Evolutionary conservation across 2,888 invertebrate species (phyloP).

Genomic region (Andrena hattorfiana): DNA sequence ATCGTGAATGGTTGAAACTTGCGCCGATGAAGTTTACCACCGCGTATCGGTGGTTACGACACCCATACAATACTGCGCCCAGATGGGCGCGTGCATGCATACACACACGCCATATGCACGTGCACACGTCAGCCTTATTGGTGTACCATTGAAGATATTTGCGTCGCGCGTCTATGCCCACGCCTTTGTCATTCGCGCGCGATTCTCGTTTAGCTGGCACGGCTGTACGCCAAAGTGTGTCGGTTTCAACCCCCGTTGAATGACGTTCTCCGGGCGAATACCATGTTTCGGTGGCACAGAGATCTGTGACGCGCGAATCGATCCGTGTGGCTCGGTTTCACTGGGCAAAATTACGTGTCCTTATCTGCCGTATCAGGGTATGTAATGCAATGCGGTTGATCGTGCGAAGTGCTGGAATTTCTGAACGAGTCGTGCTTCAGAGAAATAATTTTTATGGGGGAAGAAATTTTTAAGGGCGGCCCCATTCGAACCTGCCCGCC

Average conservation of each 20-base stretch:
- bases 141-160: slow-evolving; percentile 42
- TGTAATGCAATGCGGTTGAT: too few species aligned
- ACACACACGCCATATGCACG: slow-evolving; percentile 10
- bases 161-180: slow-evolving; percentile 6
- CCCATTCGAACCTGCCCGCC: too few species aligned
- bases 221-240: neutral
- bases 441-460: too few species aligned
- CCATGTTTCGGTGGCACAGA: slow-evolving; percentile 3
- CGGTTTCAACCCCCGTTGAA: slow-evolving; percentile 13
- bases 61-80: neutral
- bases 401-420: too few species aligned
- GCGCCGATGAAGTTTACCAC: slow-evolving; percentile 50
- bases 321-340: slow-evolving; percentile 8
- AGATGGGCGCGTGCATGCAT: neutral
- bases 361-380: too few species aligned
- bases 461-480: too few species aligned
- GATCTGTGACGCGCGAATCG: slow-evolving; percentile 10
- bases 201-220: too few species aligned
- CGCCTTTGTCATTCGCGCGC: slow-evolving; percentile 13
- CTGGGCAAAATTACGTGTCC: neutral
- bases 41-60: slow-evolving; percentile 45
- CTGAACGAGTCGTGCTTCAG: too few species aligned
- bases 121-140: slow-evolving; percentile 1
- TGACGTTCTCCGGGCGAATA: neutral
- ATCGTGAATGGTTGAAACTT: slow-evolving; percentile 65